Conservation (phyloP, 2,113 vertebrate species). For the Pituophis catenifer region DNA sequence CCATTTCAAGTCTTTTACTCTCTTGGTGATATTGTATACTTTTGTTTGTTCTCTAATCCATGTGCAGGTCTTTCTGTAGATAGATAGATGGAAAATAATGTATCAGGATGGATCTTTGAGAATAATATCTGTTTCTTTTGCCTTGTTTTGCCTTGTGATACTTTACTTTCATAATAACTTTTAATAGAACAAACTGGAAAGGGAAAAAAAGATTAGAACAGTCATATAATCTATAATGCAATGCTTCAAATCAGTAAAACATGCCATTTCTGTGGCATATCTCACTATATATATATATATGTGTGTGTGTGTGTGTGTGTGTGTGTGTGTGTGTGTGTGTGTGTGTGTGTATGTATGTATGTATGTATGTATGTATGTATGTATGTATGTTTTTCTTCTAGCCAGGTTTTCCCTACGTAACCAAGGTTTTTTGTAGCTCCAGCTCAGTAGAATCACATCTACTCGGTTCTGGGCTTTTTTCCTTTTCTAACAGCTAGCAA, state of each 20-base stretch:
- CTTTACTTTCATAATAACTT: neutral
- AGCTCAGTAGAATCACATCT: too few relatives aligned
- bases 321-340: too few relatives aligned
- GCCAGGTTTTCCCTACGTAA: too few relatives aligned
- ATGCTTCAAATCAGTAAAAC: neutral
- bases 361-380: too few relatives aligned
- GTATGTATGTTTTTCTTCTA: too few relatives aligned
- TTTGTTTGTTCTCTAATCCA: neutral
- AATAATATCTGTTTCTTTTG: neutral
- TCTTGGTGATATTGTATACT: neutral
- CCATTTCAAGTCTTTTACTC: neutral
- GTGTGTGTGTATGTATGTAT: too few relatives aligned
- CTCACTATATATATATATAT: too few relatives aligned
- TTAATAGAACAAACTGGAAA: neutral
- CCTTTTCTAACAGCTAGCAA: too few relatives aligned
- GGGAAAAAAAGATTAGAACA: neutral
- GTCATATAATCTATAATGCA: neutral
- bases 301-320: too few relatives aligned
- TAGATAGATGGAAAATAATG: neutral
- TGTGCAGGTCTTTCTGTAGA: neutral
- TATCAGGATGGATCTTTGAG: neutral
- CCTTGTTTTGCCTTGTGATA: neutral
- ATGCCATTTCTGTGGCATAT: neutral
- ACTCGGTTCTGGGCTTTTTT: too few relatives aligned
- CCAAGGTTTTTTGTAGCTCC: too few relatives aligned